phyloP scores from a whole-genome alignment of 92 coral and sea anemone species.

The Chrysogorgia sp. region DNA sequence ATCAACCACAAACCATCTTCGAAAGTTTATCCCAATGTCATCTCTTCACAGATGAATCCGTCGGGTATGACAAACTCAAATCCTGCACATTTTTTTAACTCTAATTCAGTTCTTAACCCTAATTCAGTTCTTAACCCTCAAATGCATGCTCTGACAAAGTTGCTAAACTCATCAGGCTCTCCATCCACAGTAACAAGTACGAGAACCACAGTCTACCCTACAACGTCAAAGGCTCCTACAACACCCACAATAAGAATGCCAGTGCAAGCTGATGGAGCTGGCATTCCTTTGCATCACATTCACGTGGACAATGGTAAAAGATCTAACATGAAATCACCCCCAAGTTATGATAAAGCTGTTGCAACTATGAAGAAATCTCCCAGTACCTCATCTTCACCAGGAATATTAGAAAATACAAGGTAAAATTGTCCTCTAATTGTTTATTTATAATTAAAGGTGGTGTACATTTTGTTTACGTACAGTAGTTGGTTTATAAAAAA shows the following conservation, averaged over 20 bases:
- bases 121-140: not conserved
- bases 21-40: constrained; percentile 35
- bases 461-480: not conserved
- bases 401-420: constrained; percentile 4
- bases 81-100: not conserved
- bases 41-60: constrained; percentile 10
- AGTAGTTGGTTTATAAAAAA: not conserved
- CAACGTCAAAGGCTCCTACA: not conserved
- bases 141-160: not conserved
- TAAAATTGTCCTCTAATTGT: not conserved
- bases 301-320: not conserved
- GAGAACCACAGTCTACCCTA: not conserved
- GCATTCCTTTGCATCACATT: constrained; percentile 24
- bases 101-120: not conserved
- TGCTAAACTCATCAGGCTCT: not conserved
- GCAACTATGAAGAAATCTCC: not conserved
- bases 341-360: constrained; percentile 16
- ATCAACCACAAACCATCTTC: constrained; percentile 35
- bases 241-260: not conserved
- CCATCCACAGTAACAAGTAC: not conserved
- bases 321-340: not conserved
- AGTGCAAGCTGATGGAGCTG: constrained; percentile 11
- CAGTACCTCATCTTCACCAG: not conserved
- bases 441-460: not conserved
- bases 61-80: constrained; percentile 5